Percentiles rank a stretch among this genome's conserved stretches.
Evolutionary conservation across 1,140 invertebrate genomes (phyloP).

Genomic region (Drosophila kanapiae): DNA sequence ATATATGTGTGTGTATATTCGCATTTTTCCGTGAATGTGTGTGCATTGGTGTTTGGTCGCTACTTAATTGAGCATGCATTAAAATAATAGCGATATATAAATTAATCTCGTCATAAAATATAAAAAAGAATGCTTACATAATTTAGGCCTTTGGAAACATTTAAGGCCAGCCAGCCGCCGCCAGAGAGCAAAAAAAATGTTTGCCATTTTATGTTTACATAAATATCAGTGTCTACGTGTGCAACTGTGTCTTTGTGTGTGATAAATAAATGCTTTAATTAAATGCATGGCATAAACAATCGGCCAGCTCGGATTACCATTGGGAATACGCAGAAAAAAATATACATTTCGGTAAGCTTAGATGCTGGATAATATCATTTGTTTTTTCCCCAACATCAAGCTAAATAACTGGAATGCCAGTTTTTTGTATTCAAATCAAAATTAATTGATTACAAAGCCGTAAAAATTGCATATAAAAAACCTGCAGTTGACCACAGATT

Average conservation of each 20-base stretch:
- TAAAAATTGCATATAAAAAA: slow-evolving; percentile 8
- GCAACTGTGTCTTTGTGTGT: slow-evolving; percentile 27
- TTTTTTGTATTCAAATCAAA: slow-evolving; percentile 5
- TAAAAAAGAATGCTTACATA: slow-evolving; percentile 43
- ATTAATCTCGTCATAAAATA: slow-evolving; percentile 53
- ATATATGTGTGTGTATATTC: slow-evolving; percentile 1
- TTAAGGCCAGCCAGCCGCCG: slow-evolving; percentile 19
- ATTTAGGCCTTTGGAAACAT: slow-evolving; percentile 60
- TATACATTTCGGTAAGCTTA: slow-evolving; percentile 41
- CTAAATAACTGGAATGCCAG: not conserved
- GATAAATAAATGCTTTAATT: slow-evolving; percentile 51
- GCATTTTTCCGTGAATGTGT: slow-evolving; percentile 4
- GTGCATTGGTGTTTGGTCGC: not conserved
- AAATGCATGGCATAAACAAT: slow-evolving; percentile 47
- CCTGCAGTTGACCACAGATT: slow-evolving; percentile 10
- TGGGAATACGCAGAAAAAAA: slow-evolving; percentile 25
- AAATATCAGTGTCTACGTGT: slow-evolving; percentile 27
- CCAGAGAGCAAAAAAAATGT: slow-evolving; percentile 10
- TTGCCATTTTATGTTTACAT: slow-evolving; percentile 38
- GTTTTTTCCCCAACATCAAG: slow-evolving; percentile 13
- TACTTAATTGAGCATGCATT: slow-evolving; percentile 66
- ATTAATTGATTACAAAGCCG: slow-evolving; percentile 28
- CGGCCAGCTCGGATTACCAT: slow-evolving; percentile 62
- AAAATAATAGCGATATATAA: slow-evolving; percentile 59
- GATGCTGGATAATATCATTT: slow-evolving; percentile 15